Conservation (phyloP, 2,888 invertebrate species). For the Coenonympha glycerion region DNA sequence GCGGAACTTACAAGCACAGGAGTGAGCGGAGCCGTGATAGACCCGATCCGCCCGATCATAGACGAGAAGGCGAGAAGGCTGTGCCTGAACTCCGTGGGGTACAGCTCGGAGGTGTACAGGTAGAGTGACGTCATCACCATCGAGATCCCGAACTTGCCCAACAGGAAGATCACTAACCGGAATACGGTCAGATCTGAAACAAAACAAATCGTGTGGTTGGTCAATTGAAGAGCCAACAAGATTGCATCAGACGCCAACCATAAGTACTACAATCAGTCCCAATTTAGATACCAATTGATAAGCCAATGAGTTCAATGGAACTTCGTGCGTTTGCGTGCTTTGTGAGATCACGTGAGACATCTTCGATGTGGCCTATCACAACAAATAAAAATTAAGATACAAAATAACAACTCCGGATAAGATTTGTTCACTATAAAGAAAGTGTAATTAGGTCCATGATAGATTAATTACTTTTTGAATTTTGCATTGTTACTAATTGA, state of each 20-base stretch:
- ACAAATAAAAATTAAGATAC: no score
- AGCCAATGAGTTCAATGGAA: constrained; percentile 1
- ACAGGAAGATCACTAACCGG: constrained; percentile 23
- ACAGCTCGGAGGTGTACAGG: constrained; percentile 78
- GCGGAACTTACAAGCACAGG: constrained; percentile 64
- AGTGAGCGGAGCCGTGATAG: constrained; percentile 78
- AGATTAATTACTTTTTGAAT: no score
- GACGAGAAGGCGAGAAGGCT: constrained; percentile 77
- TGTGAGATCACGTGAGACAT: no score
- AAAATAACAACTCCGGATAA: no score
- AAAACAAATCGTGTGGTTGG: no score
- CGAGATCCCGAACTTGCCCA: constrained; percentile 71
- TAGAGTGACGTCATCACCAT: constrained; percentile 75
- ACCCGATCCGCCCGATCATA: constrained; percentile 78
- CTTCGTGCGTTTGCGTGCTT: neutral
- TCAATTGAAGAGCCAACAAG: constrained; percentile 1
- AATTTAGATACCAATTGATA: constrained; percentile 2
- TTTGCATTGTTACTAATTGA: no score
- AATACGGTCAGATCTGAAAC: constrained; percentile 15
- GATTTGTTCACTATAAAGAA: no score
- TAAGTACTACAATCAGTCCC: neutral
- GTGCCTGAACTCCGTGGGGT: constrained; percentile 78
- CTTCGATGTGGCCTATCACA: no score
- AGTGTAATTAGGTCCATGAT: no score
- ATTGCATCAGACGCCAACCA: neutral